Percentiles rank a stretch among this genome's conserved stretches.
Conservation (phyloP, 1,140 invertebrate species). For the Leptopilina boulardi region DNA sequence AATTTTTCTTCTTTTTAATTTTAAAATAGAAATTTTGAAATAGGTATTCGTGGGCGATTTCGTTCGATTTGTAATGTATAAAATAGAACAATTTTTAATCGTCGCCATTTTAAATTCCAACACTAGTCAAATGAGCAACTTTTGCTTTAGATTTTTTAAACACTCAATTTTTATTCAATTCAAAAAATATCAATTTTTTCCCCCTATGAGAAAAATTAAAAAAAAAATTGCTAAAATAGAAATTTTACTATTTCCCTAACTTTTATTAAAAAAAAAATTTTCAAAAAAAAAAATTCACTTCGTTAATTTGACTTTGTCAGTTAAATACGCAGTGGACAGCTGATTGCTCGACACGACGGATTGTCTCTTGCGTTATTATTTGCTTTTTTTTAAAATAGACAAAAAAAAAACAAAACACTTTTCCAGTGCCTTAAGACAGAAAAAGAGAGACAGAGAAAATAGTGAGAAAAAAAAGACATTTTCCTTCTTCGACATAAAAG, state of each 20-base stretch:
- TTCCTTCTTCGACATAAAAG: no score
- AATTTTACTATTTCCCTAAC: no score
- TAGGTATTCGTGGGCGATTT: no score
- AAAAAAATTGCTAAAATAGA: no score
- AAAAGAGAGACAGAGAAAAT: no score
- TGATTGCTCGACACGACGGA: slow-evolving; percentile 14
- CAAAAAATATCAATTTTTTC: background rate
- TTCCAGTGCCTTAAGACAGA: background rate
- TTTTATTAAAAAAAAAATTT: background rate
- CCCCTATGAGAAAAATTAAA: background rate
- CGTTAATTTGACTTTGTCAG: background rate
- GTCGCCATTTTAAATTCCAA: background rate
- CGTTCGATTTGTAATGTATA: slow-evolving; percentile 16
- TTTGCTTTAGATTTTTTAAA: no score
- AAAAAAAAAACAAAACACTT: background rate
- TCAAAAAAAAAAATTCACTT: background rate
- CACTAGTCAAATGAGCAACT: no score
- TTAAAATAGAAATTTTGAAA: slow-evolving; percentile 41
- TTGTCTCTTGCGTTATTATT: slow-evolving; percentile 12
- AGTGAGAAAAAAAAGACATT: no score
- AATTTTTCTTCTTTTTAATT: no score
- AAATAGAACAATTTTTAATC: slow-evolving; percentile 24
- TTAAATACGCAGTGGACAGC: slow-evolving; percentile 32
- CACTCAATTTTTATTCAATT: background rate
- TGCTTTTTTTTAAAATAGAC: slow-evolving; percentile 20